Percentiles rank a stretch among this genome's conserved stretches.
Evolutionary conservation across 1,140 invertebrate genomes (phyloP).

Genomic region (Musca domestica): DNA sequence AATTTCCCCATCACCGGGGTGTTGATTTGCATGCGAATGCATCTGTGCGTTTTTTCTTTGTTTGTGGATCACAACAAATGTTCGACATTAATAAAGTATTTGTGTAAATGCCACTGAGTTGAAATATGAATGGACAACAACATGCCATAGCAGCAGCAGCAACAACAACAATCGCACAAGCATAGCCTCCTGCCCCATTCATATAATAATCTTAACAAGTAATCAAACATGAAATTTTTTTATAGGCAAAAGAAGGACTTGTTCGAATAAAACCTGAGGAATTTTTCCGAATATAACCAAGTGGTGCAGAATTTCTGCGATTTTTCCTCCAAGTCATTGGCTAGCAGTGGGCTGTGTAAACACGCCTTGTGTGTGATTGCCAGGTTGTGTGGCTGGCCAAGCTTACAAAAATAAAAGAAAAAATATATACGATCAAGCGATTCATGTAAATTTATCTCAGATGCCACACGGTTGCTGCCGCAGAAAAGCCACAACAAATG

Average conservation of each 20-base stretch:
- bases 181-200: background rate
- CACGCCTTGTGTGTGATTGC: slow-evolving; percentile 5
- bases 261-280: background rate
- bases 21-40: no score
- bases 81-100: slow-evolving; percentile 19
- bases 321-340: background rate
- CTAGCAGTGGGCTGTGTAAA: background rate
- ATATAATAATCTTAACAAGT: slow-evolving; percentile 13
- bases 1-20: no score
- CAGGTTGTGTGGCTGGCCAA: no score
- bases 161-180: background rate
- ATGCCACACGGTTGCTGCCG: slow-evolving; percentile 6
- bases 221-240: slow-evolving; percentile 13
- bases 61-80: slow-evolving; percentile 1
- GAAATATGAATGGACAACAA: slow-evolving; percentile 10
- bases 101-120: slow-evolving; percentile 21
- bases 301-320: background rate
- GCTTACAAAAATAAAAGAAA: background rate
- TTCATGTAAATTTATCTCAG: slow-evolving; percentile 20
- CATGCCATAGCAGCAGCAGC: no score
- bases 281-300: background rate
- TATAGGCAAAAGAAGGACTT: background rate
- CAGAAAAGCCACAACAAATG: no score
- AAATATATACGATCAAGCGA: slow-evolving; percentile 12
- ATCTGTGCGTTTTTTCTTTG: no score